Evolutionary conservation across 2,888 invertebrate species (phyloP).

Genomic region (Macrophya annulata): DNA sequence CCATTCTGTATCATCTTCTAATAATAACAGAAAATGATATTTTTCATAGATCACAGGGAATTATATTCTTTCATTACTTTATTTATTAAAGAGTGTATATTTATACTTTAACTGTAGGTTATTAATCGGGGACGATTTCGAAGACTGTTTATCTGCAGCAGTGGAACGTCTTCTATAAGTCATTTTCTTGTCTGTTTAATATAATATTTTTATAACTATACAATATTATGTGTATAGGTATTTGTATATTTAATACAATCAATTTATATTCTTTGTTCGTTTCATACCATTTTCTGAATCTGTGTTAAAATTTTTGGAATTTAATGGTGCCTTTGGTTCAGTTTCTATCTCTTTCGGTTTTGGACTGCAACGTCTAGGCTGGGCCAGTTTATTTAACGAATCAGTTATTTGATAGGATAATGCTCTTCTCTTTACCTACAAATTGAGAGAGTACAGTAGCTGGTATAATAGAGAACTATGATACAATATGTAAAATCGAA

Average conservation of each 20-base stretch:
- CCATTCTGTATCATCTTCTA: not conserved
- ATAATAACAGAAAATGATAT: not conserved
- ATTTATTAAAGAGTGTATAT: not conserved
- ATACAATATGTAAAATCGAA: not conserved
- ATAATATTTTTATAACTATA: not conserved
- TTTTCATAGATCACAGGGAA: not conserved
- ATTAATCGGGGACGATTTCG: not conserved
- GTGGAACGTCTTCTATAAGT: not conserved
- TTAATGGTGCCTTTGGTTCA: not conserved
- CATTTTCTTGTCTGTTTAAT: not conserved
- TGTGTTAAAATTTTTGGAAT: not conserved
- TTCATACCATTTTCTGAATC: slow-evolving; percentile 31
- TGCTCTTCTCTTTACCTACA: slow-evolving; percentile 65
- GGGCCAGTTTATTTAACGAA: slow-evolving; percentile 64
- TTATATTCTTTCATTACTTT: not conserved
- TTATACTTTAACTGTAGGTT: not conserved
- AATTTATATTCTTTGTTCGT: not conserved
- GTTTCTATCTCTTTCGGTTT: not conserved
- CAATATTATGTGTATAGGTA: no score
- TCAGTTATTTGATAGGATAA: slow-evolving; percentile 65
- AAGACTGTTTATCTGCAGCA: not conserved
- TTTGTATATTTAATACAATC: not conserved
- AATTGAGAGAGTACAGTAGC: not conserved
- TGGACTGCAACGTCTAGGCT: slow-evolving; percentile 59
- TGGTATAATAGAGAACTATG: not conserved